These are phyloP conservation scores for Bos indicus DNA, from an alignment of 2,113 vertebrate genomes.

Conservation along the genomic window DNA sequence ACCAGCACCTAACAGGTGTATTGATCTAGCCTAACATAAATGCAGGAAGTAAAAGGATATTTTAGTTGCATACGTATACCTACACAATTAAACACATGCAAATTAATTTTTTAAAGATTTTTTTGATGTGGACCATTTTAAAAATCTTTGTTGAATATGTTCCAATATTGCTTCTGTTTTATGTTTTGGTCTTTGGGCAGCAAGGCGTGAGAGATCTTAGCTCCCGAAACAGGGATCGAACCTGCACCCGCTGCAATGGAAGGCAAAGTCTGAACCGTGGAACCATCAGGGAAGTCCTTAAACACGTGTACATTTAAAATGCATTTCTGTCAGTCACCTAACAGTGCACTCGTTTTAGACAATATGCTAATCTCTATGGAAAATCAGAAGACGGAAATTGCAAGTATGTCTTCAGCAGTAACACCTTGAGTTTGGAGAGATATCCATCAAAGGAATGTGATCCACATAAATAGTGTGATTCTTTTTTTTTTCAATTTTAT, in stretches of 20 bases:
- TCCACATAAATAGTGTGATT: background rate
- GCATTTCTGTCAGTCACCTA: background rate
- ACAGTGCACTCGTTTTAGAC: background rate
- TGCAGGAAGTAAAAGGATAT: background rate
- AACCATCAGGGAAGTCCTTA: background rate
- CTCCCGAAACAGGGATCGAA: accelerated
- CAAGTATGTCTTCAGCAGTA: background rate
- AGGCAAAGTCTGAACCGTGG: background rate
- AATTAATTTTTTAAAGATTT: background rate
- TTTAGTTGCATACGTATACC: background rate
- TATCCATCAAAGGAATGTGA: background rate
- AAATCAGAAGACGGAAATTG: background rate
- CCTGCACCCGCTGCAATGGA: background rate
- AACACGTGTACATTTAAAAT: background rate
- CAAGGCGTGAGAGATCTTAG: background rate
- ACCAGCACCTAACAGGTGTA: background rate
- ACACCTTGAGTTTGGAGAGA: background rate
- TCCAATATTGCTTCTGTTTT: background rate
- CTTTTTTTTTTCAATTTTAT: too few relatives aligned
- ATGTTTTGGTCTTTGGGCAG: background rate
- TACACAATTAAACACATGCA: background rate
- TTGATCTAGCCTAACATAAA: background rate
- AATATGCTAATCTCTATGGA: background rate
- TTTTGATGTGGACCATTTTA: background rate
- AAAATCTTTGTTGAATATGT: background rate